Evolutionary conservation across 2,797 vertebrate species (phyloP), one percentile per base, ranked within the genome.

Genomic region (Orientallactaga sibirica): DNA sequence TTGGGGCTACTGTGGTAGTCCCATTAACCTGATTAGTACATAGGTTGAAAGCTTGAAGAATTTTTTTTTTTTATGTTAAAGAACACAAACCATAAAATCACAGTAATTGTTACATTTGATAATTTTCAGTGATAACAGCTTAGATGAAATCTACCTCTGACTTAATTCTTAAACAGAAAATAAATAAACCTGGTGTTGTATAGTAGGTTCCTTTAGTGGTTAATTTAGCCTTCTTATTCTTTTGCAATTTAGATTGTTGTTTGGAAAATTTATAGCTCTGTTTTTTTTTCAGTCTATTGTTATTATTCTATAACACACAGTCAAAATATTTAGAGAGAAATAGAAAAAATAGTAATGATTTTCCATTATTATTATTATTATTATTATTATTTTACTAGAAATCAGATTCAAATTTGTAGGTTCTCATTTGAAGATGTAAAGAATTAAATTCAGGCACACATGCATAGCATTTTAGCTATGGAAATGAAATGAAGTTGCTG

Each of bases 371-470:
- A 37, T 37, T 37, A 37, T 37, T 37, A 37, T 37, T 37, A 37
- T 37, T 37, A 37, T 37, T 37, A 37, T 37, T 37, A 37, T 37
- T 37, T 37, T 37, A 37, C 33, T 37, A 37, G 18, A 29, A 48
- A 48, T 2, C 48, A 48, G 48, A 4, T 62, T 87, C 58, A 92
- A 82, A 61, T 4, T 80, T 20, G 77, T 9, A 68, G 9, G 8
- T 20, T 79, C 43, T 91, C n/a, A 29, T 94, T 87, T 82, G 67
- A 90, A 71, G n/a, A 90, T 43, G 64, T 64, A 43, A 68, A 79
- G 62, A 81, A 55, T 74, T 11, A 64, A 87, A 37, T 48, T 18
- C 15, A 88, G 29, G 29, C 33, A 55, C 24, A 29, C 20, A 70
- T n/a, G 37, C 6, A 52, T 75, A 77, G 80, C 14, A 8, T 73